Evolutionary conservation across 2,797 vertebrate species (phyloP).

Genomic region (Argentina silus): DNA sequence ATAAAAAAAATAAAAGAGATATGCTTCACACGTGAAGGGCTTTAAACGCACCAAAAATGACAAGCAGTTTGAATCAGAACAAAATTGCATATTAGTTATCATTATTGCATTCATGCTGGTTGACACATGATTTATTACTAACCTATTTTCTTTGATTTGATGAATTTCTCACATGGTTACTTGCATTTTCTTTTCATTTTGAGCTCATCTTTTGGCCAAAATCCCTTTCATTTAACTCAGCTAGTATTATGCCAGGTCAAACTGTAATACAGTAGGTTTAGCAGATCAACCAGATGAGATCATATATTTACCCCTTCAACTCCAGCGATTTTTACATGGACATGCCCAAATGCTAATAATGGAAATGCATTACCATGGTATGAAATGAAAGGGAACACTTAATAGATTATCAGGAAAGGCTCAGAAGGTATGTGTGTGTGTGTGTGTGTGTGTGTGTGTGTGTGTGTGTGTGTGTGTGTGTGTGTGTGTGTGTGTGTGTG

Average conservation of each 20-base stretch:
- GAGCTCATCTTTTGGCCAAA: too few species aligned
- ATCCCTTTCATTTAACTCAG: too few species aligned
- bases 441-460: neutral
- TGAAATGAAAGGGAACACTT: neutral
- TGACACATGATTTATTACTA: constrained; percentile 2
- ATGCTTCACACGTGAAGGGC: constrained; percentile 16
- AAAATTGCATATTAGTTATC: neutral
- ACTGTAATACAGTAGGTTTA: too few species aligned
- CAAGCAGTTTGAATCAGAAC: neutral
- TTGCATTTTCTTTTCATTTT: too few species aligned
- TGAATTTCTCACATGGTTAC: neutral
- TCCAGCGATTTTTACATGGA: too few species aligned
- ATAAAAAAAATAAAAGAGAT: neutral
- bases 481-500: neutral
- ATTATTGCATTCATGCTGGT: neutral
- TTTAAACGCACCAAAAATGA: constrained; percentile 23
- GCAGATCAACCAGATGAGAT: too few species aligned
- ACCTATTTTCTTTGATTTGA: neutral
- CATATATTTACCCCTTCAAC: too few species aligned
- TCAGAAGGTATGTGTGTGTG: neutral
- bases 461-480: constrained; percentile 5
- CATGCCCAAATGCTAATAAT: too few species aligned
- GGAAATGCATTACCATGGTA: too few species aligned
- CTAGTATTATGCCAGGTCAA: too few species aligned
- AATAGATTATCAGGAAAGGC: neutral